Conservation (phyloP, 2,797 vertebrate genomes). For the Alosa sapidissima region DNA sequence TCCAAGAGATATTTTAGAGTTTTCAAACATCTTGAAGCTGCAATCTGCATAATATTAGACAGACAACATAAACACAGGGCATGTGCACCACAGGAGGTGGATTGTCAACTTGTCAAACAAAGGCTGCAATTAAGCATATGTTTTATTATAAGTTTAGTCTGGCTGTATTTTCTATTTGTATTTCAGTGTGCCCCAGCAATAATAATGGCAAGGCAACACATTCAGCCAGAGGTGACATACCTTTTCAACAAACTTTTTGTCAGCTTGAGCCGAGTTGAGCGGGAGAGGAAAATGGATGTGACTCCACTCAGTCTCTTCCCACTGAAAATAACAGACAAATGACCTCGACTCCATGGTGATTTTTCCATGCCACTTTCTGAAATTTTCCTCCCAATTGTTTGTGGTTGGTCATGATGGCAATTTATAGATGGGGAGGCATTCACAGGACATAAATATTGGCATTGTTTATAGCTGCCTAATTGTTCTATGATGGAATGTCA, state of each 20-base stretch:
- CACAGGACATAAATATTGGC: not conserved
- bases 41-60: not conserved
- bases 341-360: not conserved
- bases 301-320: not conserved
- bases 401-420: not conserved
- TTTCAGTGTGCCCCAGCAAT: not conserved
- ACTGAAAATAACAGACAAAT: not conserved
- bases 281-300: not conserved
- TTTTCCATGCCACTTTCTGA: not conserved
- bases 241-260: not conserved
- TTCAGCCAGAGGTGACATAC: not conserved
- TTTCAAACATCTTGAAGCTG: not conserved
- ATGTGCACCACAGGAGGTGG: not conserved
- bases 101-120: conserved; percentile 11
- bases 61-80: not conserved
- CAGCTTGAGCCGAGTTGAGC: not conserved
- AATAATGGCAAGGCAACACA: not conserved
- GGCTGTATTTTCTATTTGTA: not conserved
- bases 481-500: not conserved
- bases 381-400: not conserved
- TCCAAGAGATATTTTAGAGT: not conserved
- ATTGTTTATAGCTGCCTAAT: not conserved
- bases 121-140: not conserved
- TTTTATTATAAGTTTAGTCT: not conserved
- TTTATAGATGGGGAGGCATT: not conserved